Conservation (phyloP, 2,888 invertebrate species). For the Cepaea hortensis region DNA sequence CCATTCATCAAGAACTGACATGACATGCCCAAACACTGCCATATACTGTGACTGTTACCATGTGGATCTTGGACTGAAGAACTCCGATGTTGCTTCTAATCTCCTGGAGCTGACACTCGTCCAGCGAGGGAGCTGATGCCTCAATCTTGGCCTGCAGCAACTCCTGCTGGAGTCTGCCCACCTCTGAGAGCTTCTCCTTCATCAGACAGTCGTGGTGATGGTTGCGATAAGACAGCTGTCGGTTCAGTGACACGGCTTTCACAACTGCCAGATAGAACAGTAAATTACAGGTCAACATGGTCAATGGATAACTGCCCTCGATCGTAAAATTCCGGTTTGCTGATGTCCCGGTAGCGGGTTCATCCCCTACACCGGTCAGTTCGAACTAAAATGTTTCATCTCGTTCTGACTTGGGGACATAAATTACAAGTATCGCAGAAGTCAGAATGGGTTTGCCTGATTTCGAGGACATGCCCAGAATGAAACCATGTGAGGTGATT, state of each 20-base stretch:
- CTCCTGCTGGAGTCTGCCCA: background rate
- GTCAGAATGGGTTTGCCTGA: no score
- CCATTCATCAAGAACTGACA: no score
- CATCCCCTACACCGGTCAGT: no score
- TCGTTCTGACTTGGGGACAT: no score
- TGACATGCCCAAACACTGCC: background rate
- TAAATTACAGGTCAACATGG: background rate
- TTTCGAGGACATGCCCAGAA: background rate
- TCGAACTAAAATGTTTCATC: no score
- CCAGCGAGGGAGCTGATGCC: constrained; percentile 2
- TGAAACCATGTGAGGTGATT: background rate
- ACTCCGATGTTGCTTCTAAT: background rate
- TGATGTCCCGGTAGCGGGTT: no score
- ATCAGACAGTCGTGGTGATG: constrained; percentile 21
- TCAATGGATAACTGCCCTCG: no score
- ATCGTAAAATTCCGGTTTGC: no score
- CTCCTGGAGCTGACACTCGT: background rate
- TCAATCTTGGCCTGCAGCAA: background rate
- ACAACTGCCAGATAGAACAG: background rate
- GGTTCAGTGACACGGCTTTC: background rate
- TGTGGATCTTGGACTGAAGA: background rate
- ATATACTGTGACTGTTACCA: background rate
- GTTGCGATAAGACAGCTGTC: constrained; percentile 5
- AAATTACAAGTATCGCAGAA: no score
- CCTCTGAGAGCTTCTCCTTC: constrained; percentile 20